Base-by-base conservation (phyloP, 2,113 vertebrate species). In the Scophthalmus maximus region DNA sequence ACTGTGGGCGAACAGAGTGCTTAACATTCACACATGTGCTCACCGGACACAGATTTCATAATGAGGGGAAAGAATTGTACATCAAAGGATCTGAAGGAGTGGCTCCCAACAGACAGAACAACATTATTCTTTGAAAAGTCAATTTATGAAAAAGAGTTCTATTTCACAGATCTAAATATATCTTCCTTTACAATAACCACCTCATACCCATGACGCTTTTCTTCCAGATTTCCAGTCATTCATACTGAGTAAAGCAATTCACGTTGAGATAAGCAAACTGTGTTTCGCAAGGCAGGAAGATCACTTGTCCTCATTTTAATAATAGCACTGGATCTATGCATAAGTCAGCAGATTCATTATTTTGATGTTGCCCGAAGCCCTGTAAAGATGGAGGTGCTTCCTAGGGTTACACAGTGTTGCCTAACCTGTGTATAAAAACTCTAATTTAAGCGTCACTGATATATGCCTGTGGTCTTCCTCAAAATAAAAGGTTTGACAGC, bases 401-500 rank as follows among this genome's bases (percentile, higher is more conserved):
- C 26, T 63, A 71, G 47, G 40, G 61, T 58, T 58, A 79, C 40
- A 67, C 62, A 38, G 40, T 68, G 63, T 76, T 78, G 56, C 46
- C 68, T 14, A 32, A 70, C 68, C 34, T 29, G 53, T 49, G 34
- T 52, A 75, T 68, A 59, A 68, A 82, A 72, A 83, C 22, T 61
- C 12, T 82, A 82, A 76, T 70, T 78, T 69, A 55, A 76, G 20
- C 32, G 18, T 58, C 49, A 73, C 36, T 65, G 66, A 80, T 67
- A 77, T 81, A 63, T 65, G 69, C 29, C 61, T 69, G 81, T 44
- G 50, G 65, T 60, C 23, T 60, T 65, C 47, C 55, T 59, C 51
- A 62, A 79, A 88, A 78, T 70, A 84, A 82, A 57, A 76, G 49
- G 12, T 57, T 44, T 74, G 67, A 88, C 76, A 84, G 63, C 32